phyloP scores from a whole-genome alignment of 2,113 vertebrate genomes.

The Ochotona curzoniae region DNA sequence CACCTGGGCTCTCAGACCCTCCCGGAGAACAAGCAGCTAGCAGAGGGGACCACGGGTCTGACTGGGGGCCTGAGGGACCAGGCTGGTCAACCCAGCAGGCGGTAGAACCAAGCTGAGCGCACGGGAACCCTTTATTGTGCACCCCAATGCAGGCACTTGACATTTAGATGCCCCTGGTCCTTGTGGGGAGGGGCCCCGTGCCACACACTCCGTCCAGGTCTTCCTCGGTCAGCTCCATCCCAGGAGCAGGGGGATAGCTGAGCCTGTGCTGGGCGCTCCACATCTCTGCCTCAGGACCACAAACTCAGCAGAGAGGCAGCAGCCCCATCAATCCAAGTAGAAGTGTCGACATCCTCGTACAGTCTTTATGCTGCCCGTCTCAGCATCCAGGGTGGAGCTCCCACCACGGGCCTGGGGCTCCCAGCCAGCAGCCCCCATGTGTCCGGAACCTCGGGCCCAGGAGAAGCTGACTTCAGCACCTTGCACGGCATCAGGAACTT shows the following conservation, averaged over 20 bases:
- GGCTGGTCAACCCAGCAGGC: too few species aligned
- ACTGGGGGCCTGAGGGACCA: too few species aligned
- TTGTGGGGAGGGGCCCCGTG: not conserved
- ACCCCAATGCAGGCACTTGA: constrained; percentile 60
- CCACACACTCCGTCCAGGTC: not conserved
- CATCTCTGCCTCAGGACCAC: not conserved
- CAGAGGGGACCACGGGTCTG: too few species aligned
- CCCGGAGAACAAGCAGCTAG: not conserved
- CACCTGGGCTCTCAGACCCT: not conserved
- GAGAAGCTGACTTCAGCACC: not conserved
- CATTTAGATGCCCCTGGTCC: not conserved
- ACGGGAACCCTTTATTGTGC: constrained; percentile 67
- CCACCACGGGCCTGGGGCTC: too few species aligned
- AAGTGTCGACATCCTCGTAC: not conserved
- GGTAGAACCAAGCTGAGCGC: not conserved
- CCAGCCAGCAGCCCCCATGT: not conserved
- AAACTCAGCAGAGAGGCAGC: not conserved
- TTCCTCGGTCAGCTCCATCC: not conserved
- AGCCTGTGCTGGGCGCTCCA: not conserved
- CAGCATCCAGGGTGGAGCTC: not conserved
- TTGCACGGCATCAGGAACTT: not conserved
- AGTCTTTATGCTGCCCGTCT: not conserved
- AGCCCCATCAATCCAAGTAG: not conserved
- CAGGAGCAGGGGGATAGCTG: not conserved
- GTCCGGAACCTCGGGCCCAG: not conserved